These are phyloP conservation scores for Polymixis flavicincta DNA, from an alignment of 2,888 invertebrate genomes.

Conservation along the genomic window DNA sequence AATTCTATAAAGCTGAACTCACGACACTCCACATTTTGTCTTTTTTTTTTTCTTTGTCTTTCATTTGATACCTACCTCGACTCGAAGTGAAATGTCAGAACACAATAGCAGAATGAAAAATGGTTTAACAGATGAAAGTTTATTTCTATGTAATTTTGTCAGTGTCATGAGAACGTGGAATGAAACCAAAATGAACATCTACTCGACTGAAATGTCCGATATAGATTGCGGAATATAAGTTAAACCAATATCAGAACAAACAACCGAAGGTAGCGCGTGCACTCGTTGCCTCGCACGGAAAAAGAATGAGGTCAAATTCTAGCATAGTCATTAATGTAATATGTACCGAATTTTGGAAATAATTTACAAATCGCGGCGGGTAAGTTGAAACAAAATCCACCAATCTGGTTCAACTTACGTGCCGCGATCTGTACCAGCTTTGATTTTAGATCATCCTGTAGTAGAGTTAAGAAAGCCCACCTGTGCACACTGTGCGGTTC, in stretches of 20 bases:
- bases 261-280: too few relatives aligned
- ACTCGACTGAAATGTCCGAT: neutral
- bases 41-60: too few relatives aligned
- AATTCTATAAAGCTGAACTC: neutral
- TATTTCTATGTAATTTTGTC: neutral
- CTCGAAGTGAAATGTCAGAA: neutral
- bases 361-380: too few relatives aligned
- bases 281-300: too few relatives aligned
- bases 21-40: too few relatives aligned
- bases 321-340: too few relatives aligned
- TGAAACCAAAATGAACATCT: neutral
- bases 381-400: too few relatives aligned
- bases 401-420: too few relatives aligned
- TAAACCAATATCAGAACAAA: too few relatives aligned
- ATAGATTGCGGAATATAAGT: too few relatives aligned
- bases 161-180: neutral
- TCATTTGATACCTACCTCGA: neutral
- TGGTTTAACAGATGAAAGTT: neutral
- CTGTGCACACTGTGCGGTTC: slow-evolving; percentile 87
- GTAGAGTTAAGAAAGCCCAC: slow-evolving; percentile 75
- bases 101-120: neutral
- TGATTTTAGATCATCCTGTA: slow-evolving; percentile 65
- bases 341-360: too few relatives aligned
- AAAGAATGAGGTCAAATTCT: too few relatives aligned
- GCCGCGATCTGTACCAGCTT: neutral